These are phyloP conservation scores for Corythornis vintsioides DNA, from an alignment of 2,113 vertebrate species.

Conservation along the genomic window DNA sequence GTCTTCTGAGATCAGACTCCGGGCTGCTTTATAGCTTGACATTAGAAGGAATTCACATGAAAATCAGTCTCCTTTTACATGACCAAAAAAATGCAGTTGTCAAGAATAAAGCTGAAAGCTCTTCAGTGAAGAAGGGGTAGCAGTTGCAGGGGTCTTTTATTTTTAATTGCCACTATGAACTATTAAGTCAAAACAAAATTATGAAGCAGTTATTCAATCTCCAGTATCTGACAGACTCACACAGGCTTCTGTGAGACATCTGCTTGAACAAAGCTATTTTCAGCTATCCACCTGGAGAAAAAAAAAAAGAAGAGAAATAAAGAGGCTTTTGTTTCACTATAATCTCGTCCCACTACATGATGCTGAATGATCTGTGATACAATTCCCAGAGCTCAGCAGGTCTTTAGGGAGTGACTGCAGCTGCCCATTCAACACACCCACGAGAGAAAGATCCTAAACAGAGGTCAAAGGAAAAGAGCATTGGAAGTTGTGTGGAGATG, in stretches of 20 bases:
- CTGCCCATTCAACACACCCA: not conserved
- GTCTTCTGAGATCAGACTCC: constrained; percentile 8
- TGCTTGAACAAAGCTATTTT: constrained; percentile 32
- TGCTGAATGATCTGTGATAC: not conserved
- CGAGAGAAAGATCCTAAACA: not conserved
- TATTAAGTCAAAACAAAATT: not conserved
- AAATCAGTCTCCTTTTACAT: not conserved
- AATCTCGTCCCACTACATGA: not conserved
- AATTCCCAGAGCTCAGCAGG: constrained; percentile 2
- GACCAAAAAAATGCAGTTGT: constrained; percentile 16
- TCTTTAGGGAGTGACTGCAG: not conserved
- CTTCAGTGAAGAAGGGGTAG: not conserved
- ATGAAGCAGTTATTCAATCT: not conserved
- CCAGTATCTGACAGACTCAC: not conserved
- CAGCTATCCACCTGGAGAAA: not conserved
- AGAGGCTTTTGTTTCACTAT: not conserved
- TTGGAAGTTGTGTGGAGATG: not conserved
- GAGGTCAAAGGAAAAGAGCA: not conserved
- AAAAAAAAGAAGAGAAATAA: not conserved
- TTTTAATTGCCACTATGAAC: not conserved
- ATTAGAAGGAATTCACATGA: not conserved
- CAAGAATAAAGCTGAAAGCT: not conserved
- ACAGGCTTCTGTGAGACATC: constrained; percentile 7
- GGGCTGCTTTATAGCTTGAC: not conserved
- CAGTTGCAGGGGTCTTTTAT: not conserved